These are phyloP conservation scores for Lypha dubia DNA, from an alignment of 2,888 invertebrate species.

Conservation along the genomic window DNA sequence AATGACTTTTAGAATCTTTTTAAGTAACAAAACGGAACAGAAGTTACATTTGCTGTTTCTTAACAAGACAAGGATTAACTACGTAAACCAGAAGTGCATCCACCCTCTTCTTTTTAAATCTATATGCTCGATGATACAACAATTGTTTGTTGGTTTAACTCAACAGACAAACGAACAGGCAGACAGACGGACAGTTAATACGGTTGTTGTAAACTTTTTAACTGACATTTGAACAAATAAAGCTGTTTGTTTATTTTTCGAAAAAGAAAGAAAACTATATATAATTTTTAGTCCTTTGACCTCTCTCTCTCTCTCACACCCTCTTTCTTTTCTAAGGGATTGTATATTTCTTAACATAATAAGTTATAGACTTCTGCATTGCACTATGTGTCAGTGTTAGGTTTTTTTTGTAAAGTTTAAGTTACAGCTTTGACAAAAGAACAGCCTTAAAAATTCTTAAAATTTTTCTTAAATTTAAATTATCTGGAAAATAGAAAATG, in stretches of 20 bases:
- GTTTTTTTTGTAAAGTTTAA: background rate
- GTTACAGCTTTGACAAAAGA: too few relatives aligned
- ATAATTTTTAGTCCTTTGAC: constrained; percentile 49
- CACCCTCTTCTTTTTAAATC: too few relatives aligned
- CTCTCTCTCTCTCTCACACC: background rate
- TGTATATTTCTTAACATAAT: constrained; percentile 27
- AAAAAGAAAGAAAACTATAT: constrained; percentile 43
- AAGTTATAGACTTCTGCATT: constrained; percentile 29
- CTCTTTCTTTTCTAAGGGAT: constrained; percentile 32
- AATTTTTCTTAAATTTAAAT: too few relatives aligned
- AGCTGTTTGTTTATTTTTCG: constrained; percentile 50
- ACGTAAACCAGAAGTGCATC: constrained; percentile 62
- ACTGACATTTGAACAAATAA: constrained; percentile 74
- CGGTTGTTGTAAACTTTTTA: constrained; percentile 62
- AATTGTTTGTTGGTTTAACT: constrained; percentile 19
- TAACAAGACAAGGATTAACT: constrained; percentile 72
- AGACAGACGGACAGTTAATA: constrained; percentile 72
- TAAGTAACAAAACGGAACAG: constrained; percentile 40
- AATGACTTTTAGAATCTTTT: constrained; percentile 63
- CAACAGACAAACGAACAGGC: background rate
- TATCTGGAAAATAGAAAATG: too few relatives aligned
- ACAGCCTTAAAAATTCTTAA: too few relatives aligned
- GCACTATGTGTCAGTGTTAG: constrained; percentile 32
- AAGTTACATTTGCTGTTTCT: constrained; percentile 35
- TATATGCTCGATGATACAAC: background rate